Conservation (phyloP, 2,888 invertebrate species). For the Spisula subtruncata region DNA sequence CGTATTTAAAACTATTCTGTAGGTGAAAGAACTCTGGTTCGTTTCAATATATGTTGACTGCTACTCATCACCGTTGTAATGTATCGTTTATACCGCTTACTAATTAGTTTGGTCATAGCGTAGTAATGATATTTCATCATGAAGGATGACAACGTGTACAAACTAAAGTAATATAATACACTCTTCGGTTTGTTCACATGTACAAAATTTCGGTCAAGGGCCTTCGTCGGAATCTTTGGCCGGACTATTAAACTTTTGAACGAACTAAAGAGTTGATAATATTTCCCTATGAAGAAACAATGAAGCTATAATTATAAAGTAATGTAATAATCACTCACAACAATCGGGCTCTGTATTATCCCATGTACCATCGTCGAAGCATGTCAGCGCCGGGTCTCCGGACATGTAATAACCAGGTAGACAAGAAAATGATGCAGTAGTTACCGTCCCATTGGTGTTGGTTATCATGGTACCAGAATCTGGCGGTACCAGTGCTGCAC, state of each 20-base stretch:
- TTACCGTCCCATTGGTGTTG: constrained; percentile 50
- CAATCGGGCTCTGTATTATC: constrained; percentile 49
- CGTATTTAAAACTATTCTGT: too few relatives aligned
- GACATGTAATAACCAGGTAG: constrained; percentile 54
- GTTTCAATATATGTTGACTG: too few relatives aligned
- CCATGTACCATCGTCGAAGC: constrained; percentile 59
- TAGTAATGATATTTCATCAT: too few relatives aligned
- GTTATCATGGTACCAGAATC: constrained; percentile 38
- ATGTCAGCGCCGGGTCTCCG: constrained; percentile 37
- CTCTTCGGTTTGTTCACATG: too few relatives aligned
- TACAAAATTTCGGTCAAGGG: too few relatives aligned
- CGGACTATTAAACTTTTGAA: too few relatives aligned
- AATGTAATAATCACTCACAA: constrained; percentile 41
- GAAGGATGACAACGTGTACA: too few relatives aligned
- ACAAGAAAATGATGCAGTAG: constrained; percentile 56
- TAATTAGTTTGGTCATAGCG: not conserved
- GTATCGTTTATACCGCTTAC: not conserved
- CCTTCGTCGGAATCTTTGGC: too few relatives aligned
- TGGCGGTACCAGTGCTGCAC: constrained; percentile 24
- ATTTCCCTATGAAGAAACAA: too few relatives aligned
- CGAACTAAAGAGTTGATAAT: too few relatives aligned
- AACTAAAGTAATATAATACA: not conserved
- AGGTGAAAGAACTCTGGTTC: too few relatives aligned
- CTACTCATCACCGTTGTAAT: not conserved
- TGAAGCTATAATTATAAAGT: not conserved